Percentiles rank a stretch among this genome's conserved stretches.
phyloP scores from a whole-genome alignment of 2,113 vertebrate genomes.

The Gorilla gorilla region DNA sequence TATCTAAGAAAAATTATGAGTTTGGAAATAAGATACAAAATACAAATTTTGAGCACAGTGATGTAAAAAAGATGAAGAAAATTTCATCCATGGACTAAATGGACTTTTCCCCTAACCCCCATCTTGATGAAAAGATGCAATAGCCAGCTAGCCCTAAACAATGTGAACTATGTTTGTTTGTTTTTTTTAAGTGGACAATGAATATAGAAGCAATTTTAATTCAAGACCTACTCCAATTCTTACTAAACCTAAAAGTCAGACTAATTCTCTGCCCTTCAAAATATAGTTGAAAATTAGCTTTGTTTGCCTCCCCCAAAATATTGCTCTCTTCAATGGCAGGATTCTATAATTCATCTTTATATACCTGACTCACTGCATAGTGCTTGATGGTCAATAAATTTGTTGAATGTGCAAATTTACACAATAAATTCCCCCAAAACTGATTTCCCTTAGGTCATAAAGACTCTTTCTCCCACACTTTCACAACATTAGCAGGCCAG shows the following conservation, averaged over 20 bases:
- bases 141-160: not conserved
- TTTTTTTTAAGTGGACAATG: not conserved
- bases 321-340: not conserved
- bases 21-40: not conserved
- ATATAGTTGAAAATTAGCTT: not conserved
- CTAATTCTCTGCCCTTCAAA: not conserved
- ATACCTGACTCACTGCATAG: not conserved
- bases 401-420: not conserved
- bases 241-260: not conserved
- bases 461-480: not conserved
- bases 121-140: conserved; percentile 3
- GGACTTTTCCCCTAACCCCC: not conserved
- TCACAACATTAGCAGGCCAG: not conserved
- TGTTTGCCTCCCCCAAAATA: not conserved
- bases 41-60: not conserved
- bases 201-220: conserved; percentile 3
- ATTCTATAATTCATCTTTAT: not conserved
- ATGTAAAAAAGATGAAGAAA: not conserved
- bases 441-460: not conserved
- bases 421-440: not conserved
- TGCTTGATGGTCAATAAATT: not conserved
- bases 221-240: not conserved
- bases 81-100: not conserved
- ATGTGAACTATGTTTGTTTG: not conserved
- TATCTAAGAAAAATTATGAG: not conserved